Base-by-base conservation (phyloP, 2,888 invertebrate species). In the Pandemis corylana region DNA sequence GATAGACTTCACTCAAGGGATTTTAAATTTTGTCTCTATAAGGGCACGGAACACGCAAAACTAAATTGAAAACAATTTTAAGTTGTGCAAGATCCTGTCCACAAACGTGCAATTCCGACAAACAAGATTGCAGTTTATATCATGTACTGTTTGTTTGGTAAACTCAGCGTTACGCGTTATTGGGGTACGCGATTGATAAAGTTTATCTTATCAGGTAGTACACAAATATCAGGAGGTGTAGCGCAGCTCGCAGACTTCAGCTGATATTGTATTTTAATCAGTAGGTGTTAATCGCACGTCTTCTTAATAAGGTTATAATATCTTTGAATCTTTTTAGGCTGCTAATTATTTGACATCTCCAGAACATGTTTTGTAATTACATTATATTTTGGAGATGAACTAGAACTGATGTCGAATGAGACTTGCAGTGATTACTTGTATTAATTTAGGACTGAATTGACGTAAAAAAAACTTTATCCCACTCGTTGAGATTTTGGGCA, bases 131-230 rank as follows among this genome's bases (percentile, higher is more conserved):
- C 65, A 66, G 13, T 62, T 62, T 67, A 41, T 36, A 53, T 36
- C 49, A 10, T 51, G 51, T 28, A 44, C 7, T 67, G 53, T 67
- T 67, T 53, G 67, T 41, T 70, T 51, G 53, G 20, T 75, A 53
- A 75, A 71, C 76, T 81, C 80, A 80, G 80, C 80, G 78, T 80
- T 76, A 77, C 71, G 76, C 81, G 82, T 82, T 87, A 85, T 81
- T 88, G 83, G 87, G 86, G 82, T 74, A 65, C 84, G 86, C 84
- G 87, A 88, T 87, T 86, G 77, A 82, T 80, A 82, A 71, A 56
- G 6, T 82, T 56, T 89, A 92, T 91, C 90, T 88, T 78, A 89
- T 87, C 87, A 86, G 88, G 87, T 88, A 85, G 84, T 87, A 82
- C 85, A 85, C 83, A 84, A 85, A 84, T 81, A 78, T 76, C 78